A percentile compares a stretch with the other conserved stretches of the same genome.
Evolutionary conservation across 2,113 vertebrate species (phyloP).

Genomic region (Anhinga anhinga): DNA sequence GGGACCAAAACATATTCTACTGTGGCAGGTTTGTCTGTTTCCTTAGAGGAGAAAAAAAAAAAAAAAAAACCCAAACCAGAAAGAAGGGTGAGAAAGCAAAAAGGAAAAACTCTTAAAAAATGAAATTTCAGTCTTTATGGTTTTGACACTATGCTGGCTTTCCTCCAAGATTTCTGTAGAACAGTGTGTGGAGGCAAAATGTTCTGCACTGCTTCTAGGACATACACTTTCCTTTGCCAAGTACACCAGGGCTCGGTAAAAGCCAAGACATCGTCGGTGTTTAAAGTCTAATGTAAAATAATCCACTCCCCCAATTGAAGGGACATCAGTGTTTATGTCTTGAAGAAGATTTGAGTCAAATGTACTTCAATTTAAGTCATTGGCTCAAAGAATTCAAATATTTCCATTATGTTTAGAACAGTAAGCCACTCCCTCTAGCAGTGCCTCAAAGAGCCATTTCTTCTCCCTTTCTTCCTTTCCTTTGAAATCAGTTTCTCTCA

Average conservation of each 20-base stretch:
- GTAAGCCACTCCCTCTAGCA: not conserved
- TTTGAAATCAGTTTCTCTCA: not conserved
- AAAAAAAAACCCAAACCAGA: fast-evolving
- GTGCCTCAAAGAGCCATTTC: not conserved
- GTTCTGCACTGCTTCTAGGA: not conserved
- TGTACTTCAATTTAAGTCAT: not conserved
- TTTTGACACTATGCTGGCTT: not conserved
- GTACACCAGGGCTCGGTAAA: not conserved
- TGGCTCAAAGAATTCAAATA: not conserved
- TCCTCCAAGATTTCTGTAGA: not conserved
- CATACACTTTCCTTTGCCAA: not conserved
- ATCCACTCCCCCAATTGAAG: not conserved
- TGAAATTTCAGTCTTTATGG: not conserved
- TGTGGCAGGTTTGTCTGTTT: not conserved
- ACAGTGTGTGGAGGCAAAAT: not conserved
- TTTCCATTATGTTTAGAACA: not conserved
- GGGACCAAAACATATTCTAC: not conserved
- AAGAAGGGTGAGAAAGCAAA: not conserved
- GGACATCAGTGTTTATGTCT: not conserved
- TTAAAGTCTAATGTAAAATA: not conserved
- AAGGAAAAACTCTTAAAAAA: not conserved
- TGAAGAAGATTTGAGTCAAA: not conserved
- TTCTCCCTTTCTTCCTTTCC: not conserved
- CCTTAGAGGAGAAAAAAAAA: not conserved
- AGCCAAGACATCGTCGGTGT: not conserved